phyloP scores from a whole-genome alignment of 2,797 vertebrate genomes.

The Parambassis ranga region DNA sequence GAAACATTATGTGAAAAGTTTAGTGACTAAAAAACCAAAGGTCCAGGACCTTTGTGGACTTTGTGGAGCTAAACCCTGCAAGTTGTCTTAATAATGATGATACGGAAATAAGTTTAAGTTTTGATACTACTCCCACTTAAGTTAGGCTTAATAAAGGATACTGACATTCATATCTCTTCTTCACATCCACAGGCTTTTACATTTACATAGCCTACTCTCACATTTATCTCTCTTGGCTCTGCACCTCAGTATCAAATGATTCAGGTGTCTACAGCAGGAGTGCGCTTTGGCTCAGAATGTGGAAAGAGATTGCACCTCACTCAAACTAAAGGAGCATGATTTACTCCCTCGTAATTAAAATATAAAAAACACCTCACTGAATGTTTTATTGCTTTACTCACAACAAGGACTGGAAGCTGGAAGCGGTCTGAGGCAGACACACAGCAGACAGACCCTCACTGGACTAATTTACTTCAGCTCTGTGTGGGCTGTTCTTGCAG shows the following conservation, averaged over 20 bases:
- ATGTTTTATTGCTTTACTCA: neutral
- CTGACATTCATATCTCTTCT: neutral
- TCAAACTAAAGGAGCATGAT: neutral
- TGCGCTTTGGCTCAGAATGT: neutral
- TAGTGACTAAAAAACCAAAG: too few relatives aligned
- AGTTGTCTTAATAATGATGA: too few relatives aligned
- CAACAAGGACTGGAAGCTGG: neutral
- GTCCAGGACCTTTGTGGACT: neutral
- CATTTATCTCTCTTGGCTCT: constrained; percentile 9
- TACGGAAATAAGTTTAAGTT: neutral
- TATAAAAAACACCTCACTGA: too few relatives aligned
- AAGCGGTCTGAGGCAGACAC: neutral
- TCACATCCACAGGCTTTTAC: constrained; percentile 4
- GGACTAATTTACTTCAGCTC: neutral
- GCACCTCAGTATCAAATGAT: constrained; percentile 7
- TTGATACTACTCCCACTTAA: neutral
- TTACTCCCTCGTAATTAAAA: neutral
- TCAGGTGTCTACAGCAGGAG: neutral
- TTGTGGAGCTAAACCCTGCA: neutral
- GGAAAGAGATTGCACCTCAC: neutral
- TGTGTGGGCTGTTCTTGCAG: neutral
- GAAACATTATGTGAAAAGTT: too few relatives aligned
- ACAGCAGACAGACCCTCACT: neutral
- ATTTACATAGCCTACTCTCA: too few relatives aligned
- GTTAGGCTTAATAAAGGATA: neutral